Conservation (phyloP, 1,140 invertebrate species). For the Drosophila neocordata region DNA sequence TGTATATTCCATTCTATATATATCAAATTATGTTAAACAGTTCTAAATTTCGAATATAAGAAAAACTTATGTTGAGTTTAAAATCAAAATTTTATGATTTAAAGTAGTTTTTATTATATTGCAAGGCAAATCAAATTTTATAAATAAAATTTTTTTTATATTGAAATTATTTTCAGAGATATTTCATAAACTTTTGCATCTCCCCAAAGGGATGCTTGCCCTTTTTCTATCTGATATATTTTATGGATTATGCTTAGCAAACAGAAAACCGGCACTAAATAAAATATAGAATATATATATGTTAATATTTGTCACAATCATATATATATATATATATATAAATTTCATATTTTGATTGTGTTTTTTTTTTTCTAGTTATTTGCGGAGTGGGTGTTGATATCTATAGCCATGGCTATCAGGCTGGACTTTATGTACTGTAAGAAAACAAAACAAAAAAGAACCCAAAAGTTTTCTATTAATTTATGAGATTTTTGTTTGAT, state of each 20-base stretch:
- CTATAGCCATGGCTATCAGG: conserved; percentile 70
- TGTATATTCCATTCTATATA: too few relatives aligned
- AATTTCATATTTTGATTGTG: conserved; percentile 45
- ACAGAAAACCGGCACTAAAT: conserved; percentile 46
- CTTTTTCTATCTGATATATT: conserved; percentile 37
- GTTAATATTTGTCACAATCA: conserved; percentile 55
- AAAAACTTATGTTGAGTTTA: too few relatives aligned
- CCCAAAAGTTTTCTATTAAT: conserved; percentile 27
- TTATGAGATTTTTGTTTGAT: conserved; percentile 16
- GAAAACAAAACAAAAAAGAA: conserved; percentile 11
- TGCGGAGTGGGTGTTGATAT: conserved; percentile 80
- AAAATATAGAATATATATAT: conserved; percentile 43
- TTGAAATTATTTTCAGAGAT: background rate
- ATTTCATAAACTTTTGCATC: conserved; percentile 10
- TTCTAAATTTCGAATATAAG: too few relatives aligned
- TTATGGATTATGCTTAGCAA: conserved; percentile 48
- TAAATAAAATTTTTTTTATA: too few relatives aligned
- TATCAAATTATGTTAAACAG: too few relatives aligned
- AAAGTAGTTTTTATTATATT: too few relatives aligned
- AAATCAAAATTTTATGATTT: too few relatives aligned
- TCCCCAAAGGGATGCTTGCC: background rate
- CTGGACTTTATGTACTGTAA: conserved; percentile 80
- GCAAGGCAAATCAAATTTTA: too few relatives aligned
- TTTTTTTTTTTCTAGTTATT: conserved; percentile 78
- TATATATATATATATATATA: conserved; percentile 60